Evolutionary conservation across 2,888 invertebrate genomes (phyloP).

Genomic region (Scelioninae gen. 1): DNA sequence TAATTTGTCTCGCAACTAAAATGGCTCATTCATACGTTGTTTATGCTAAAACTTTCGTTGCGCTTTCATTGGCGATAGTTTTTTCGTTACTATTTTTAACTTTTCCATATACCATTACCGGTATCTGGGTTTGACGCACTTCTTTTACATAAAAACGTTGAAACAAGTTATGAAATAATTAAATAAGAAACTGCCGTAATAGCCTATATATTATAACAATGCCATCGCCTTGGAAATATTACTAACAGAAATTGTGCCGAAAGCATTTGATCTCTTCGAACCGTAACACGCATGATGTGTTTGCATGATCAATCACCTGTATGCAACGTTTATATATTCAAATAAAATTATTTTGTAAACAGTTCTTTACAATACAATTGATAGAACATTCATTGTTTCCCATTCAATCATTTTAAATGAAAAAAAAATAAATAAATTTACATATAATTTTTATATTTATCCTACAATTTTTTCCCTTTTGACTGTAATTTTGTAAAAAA

Average conservation of each 20-base stretch:
- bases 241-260: constrained; percentile 21
- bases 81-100: constrained; percentile 36
- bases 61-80: constrained; percentile 39
- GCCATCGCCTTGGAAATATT: constrained; percentile 19
- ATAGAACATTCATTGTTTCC: no score
- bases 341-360: neutral
- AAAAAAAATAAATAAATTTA: no score
- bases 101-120: constrained; percentile 7
- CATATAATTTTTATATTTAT: no score
- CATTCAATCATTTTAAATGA: no score
- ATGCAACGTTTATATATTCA: neutral
- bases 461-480: no score
- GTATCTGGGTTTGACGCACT: constrained; percentile 41
- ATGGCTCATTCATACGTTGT: neutral
- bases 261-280: constrained; percentile 22
- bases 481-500: no score
- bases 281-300: neutral
- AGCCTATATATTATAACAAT: constrained; percentile 38
- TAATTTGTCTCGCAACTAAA: constrained; percentile 28
- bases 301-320: constrained; percentile 10
- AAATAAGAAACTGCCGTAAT: constrained; percentile 29
- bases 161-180: constrained; percentile 38
- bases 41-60: constrained; percentile 34
- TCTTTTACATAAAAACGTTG: constrained; percentile 4
- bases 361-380: no score